Evolutionary conservation across 2,113 vertebrate species (phyloP), one percentile per base, ranked within the genome.

Genomic region (Pygathrix nemaeus): DNA sequence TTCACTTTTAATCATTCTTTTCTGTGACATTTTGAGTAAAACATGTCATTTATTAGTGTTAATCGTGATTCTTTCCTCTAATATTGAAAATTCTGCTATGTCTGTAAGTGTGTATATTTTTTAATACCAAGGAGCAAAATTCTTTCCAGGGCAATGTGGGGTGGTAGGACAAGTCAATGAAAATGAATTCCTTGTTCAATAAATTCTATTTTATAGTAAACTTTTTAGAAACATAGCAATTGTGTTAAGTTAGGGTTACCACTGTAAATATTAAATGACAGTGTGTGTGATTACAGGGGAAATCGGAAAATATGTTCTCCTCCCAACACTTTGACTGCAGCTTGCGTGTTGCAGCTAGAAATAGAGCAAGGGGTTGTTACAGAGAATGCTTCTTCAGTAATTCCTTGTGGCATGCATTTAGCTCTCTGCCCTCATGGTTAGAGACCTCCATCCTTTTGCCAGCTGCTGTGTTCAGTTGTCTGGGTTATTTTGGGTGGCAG

Each of bases 391-490:
- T 93, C 85, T 89, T 94, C 6, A 27, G 52, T 87, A 96, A 83
- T 86, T 94, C 57, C 38, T 16, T n/a, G 64, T 57, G 81, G 66
- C 2, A 10, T 91, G 21, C 25, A 61, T 86, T 96, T 96, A 76
- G 52, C 40, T 96, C 79, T 38, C 93, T 96, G 93, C n/a, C 55
- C 17, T 32, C 17, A n/a, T 57, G n/a, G 35, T 86, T 94, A 88
- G 76, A 90, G 94, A 88, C 17, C 16, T 78, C 52, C 80, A 45
- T 90, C 48, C 59, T 89, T 97, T 93, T 96, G 78, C 91, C 97
- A 97, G 96, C 92, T 98, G 95, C 50, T 97, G 48, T 97, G 79
- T 96, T 97, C 96, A 97, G 95, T 94, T 96, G 91, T 96, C 86
- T 96, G 79, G 92, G 48, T 82, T 97, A 97, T 98, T 97, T 97